phyloP scores from a whole-genome alignment of 2,888 invertebrate genomes.

The Agrochola lychnidis region DNA sequence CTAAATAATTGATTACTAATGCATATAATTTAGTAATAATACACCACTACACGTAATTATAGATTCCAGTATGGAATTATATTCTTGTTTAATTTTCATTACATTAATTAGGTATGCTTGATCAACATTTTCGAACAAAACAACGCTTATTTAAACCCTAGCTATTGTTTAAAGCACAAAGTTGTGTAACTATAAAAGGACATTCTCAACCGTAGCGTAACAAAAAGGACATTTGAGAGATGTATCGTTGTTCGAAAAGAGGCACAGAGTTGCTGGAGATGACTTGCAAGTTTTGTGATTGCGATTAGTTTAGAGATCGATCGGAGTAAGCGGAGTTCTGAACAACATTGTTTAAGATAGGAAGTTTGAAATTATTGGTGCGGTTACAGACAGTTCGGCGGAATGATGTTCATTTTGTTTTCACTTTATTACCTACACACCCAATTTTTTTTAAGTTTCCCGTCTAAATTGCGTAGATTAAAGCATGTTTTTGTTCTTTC shows the following conservation, averaged over 20 bases:
- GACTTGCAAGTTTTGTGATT: conserved; percentile 61
- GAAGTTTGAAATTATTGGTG: conserved; percentile 53
- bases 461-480: background rate
- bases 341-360: conserved; percentile 54
- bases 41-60: background rate
- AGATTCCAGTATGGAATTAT: conserved; percentile 11
- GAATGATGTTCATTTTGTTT: conserved; percentile 37
- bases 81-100: conserved; percentile 24
- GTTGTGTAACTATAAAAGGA: conserved; percentile 8
- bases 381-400: conserved; percentile 29
- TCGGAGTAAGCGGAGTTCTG: conserved; percentile 53
- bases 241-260: conserved; percentile 56
- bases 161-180: conserved; percentile 9
- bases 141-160: background rate
- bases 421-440: background rate
- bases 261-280: conserved; percentile 43
- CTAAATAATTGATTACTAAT: conserved; percentile 21
- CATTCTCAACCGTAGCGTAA: background rate
- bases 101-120: background rate
- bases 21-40: background rate
- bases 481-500: background rate
- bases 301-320: conserved; percentile 62
- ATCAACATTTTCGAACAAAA: background rate
- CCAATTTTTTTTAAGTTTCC: background rate
- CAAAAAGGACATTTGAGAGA: conserved; percentile 47